Conservation (phyloP, 2,888 invertebrate species). For the Steinernema carpocapsae region DNA sequence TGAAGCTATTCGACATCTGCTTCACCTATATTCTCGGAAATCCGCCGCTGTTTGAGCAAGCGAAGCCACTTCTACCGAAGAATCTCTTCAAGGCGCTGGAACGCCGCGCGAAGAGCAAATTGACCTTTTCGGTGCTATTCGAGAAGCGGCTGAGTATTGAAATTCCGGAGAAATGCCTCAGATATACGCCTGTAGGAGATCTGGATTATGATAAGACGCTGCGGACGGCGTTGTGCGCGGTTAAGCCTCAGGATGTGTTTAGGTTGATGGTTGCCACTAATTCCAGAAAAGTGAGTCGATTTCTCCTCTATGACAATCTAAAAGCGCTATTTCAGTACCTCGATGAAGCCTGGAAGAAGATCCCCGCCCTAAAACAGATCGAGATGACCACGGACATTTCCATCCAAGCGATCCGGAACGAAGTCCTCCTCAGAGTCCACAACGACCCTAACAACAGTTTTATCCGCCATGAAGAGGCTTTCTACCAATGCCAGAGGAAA, state of each 20-base stretch:
- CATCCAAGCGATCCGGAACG: background rate
- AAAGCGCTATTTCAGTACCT: background rate
- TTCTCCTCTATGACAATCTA: background rate
- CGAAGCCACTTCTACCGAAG: background rate
- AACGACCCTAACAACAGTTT: background rate
- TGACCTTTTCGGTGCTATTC: background rate
- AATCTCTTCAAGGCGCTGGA: background rate
- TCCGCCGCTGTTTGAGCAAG: background rate
- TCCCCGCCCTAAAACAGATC: background rate
- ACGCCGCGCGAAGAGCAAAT: background rate
- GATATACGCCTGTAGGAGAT: background rate
- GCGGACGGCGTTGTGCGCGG: background rate
- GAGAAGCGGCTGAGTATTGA: background rate
- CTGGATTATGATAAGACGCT: background rate
- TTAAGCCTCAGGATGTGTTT: background rate
- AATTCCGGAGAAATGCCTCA: background rate
- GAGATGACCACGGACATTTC: background rate
- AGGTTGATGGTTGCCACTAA: constrained; percentile 3
- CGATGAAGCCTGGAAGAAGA: background rate
- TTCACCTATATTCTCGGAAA: background rate
- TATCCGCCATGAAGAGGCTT: background rate
- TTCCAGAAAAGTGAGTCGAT: background rate
- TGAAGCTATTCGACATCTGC: constrained; percentile 11
- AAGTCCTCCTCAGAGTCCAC: background rate
- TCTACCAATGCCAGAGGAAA: background rate